A percentile compares a stretch with the other conserved stretches of the same genome.
phyloP scores from a whole-genome alignment of 2,797 vertebrate species.

The Poecilia picta region DNA sequence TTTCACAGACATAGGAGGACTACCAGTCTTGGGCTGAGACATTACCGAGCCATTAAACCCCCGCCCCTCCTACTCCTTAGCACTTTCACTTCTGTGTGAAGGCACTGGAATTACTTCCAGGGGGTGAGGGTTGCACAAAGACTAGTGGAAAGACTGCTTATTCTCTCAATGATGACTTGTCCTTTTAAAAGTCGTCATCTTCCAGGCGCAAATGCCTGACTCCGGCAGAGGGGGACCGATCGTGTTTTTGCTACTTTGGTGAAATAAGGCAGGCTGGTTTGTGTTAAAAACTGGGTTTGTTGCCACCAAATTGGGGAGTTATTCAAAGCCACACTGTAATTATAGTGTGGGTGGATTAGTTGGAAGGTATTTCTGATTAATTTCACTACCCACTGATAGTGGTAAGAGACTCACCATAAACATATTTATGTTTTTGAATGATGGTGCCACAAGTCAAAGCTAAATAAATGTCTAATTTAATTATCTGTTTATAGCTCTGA shows the following conservation, averaged over 20 bases:
- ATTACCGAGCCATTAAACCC: constrained; percentile 83
- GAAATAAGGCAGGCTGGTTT: constrained; percentile 65
- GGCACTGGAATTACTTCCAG: constrained; percentile 80
- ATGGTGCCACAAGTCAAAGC: constrained; percentile 11
- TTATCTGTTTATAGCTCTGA: constrained; percentile 9
- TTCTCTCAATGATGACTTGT: constrained; percentile 84
- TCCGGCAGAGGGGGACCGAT: constrained; percentile 67
- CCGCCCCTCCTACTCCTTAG: constrained; percentile 76
- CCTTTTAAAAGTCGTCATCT: constrained; percentile 83
- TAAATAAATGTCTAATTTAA: constrained; percentile 15
- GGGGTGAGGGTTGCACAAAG: constrained; percentile 72
- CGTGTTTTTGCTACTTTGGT: constrained; percentile 72
- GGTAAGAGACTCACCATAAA: constrained; percentile 29
- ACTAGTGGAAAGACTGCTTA: constrained; percentile 83
- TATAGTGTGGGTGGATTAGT: constrained; percentile 48
- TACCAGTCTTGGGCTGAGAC: constrained; percentile 76
- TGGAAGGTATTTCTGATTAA: constrained; percentile 58
- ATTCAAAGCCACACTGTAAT: constrained; percentile 40
- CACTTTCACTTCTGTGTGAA: constrained; percentile 83
- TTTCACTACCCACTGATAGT: constrained; percentile 41
- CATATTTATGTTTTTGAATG: constrained; percentile 38
- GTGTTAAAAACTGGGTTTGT: constrained; percentile 65
- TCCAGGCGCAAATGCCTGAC: constrained; percentile 81
- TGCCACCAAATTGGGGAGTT: constrained; percentile 28
- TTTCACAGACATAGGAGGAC: constrained; percentile 74